These are phyloP conservation scores for Chaetura pelagica DNA, from an alignment of 2,113 vertebrate genomes.

Conservation along the genomic window DNA sequence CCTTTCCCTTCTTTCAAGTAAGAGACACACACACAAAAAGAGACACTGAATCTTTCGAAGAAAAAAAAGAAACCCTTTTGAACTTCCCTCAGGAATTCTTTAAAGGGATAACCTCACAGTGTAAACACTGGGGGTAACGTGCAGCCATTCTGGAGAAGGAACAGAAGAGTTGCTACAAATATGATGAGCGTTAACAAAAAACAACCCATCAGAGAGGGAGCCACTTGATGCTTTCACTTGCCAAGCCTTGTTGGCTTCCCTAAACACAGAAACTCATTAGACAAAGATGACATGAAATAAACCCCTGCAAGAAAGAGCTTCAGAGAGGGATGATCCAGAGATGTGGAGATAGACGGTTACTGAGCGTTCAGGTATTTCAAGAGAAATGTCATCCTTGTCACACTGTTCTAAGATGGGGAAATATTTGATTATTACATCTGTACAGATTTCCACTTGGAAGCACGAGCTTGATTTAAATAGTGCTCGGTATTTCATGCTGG, in stretches of 20 bases:
- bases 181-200: neutral
- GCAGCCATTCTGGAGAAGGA: slow-evolving; percentile 49
- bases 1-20: slow-evolving; percentile 76
- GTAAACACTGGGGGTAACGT: slow-evolving; percentile 76
- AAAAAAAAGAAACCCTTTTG: slow-evolving; percentile 71
- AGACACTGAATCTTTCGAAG: slow-evolving; percentile 77
- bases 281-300: slow-evolving; percentile 32
- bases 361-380: neutral
- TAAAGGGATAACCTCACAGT: slow-evolving; percentile 79
- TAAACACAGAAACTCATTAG: slow-evolving; percentile 56
- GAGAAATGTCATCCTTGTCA: neutral
- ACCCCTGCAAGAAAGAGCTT: slow-evolving; percentile 10
- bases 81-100: slow-evolving; percentile 81
- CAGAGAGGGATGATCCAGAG: neutral
- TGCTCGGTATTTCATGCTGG: neutral
- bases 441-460: neutral
- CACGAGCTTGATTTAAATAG: neutral
- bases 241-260: neutral
- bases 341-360: neutral
- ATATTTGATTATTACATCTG: neutral
- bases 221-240: slow-evolving; percentile 22
- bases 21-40: slow-evolving; percentile 74
- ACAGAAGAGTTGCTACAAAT: slow-evolving; percentile 53
- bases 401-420: neutral
- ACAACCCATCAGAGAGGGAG: neutral